Percentiles rank a stretch among this genome's conserved stretches.
Conservation (phyloP, 2,888 invertebrate genomes). For the Platycnemis pennipes region DNA sequence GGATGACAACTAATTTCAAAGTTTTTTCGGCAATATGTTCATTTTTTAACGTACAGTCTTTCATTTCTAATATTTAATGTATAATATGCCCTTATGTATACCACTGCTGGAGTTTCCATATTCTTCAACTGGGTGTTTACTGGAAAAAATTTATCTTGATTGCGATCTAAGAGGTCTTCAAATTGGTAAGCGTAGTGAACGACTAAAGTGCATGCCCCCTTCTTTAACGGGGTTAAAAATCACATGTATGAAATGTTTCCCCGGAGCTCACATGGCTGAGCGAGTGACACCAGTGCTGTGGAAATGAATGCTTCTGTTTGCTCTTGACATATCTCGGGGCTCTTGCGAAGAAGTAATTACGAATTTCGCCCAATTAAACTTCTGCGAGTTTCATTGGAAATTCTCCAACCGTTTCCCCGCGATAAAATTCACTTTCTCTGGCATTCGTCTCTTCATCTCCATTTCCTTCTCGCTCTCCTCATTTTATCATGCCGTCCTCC, state of each 20-base stretch:
- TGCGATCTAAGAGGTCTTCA: too few species aligned
- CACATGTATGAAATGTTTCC: background rate
- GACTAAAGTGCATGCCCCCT: too few species aligned
- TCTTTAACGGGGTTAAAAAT: background rate
- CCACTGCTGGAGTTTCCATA: too few species aligned
- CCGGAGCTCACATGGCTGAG: background rate
- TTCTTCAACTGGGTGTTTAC: too few species aligned
- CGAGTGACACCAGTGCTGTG: background rate
- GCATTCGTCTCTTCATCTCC: background rate
- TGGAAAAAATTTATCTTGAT: too few species aligned
- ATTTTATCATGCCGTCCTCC: background rate
- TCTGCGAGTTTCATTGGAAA: background rate
- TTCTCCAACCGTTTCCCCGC: background rate
- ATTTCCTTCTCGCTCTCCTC: background rate
- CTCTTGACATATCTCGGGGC: background rate
- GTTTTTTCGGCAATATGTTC: too few species aligned
- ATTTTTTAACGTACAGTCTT: too few species aligned
- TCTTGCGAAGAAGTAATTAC: slow-evolving; percentile 24
- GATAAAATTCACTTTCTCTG: background rate
- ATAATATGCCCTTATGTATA: too few species aligned
- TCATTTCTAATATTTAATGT: too few species aligned
- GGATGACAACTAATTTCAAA: too few species aligned
- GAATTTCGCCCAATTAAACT: background rate
- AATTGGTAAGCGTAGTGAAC: too few species aligned
- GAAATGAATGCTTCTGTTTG: background rate